Evolutionary conservation across 1,140 invertebrate species (phyloP).

Genomic region (Cardiocondyla obscurior): DNA sequence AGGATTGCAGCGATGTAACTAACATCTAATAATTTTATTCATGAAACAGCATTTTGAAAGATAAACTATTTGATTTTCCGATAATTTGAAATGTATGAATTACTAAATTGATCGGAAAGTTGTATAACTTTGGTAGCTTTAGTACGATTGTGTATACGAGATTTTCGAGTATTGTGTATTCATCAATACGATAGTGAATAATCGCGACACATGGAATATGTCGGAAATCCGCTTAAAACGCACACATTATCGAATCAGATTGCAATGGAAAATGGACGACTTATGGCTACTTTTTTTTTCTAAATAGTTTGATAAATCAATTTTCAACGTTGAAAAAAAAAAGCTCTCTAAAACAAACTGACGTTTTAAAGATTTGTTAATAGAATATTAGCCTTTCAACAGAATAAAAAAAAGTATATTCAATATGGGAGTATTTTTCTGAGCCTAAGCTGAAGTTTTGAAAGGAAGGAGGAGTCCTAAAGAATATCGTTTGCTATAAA

Average conservation of each 20-base stretch:
- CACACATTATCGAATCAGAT: background rate
- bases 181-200: background rate
- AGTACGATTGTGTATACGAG: background rate
- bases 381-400: background rate
- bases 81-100: background rate
- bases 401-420: background rate
- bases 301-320: background rate
- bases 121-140: background rate
- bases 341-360: background rate
- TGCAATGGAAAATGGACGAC: background rate
- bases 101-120: constrained; percentile 14
- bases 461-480: background rate
- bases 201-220: background rate
- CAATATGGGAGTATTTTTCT: background rate
- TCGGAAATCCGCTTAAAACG: constrained; percentile 28
- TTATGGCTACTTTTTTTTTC: constrained; percentile 15
- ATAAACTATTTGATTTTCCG: background rate
- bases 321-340: background rate
- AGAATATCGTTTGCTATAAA: constrained; percentile 12
- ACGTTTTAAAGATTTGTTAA: background rate
- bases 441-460: background rate
- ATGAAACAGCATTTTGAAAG: background rate
- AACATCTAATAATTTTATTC: background rate
- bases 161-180: background rate
- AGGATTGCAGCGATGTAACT: background rate